Evolutionary conservation across 1,140 invertebrate genomes (phyloP).

Genomic region (Chlorops oryzae): DNA sequence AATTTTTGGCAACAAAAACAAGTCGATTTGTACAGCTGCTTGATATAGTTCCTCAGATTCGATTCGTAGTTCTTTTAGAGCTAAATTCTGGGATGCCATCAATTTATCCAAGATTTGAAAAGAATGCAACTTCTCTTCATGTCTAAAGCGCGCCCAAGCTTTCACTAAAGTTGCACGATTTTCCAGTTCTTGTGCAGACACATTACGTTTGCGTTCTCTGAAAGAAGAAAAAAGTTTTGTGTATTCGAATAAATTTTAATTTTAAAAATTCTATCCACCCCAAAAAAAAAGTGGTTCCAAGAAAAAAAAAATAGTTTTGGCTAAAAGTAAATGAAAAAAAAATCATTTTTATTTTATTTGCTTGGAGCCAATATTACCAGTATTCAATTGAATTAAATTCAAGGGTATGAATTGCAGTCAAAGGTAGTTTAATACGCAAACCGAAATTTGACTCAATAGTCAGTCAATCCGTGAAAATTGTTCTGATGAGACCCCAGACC

Average conservation of each 20-base stretch:
- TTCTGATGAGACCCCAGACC: no score
- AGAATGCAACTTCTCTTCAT: constrained; percentile 56
- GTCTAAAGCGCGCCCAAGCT: constrained; percentile 67
- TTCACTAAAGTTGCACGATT: constrained; percentile 57
- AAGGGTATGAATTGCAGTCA: no score
- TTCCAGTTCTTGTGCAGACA: constrained; percentile 50
- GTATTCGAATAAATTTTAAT: constrained; percentile 1
- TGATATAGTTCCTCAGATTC: constrained; percentile 78
- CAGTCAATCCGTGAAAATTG: no score
- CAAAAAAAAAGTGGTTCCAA: no score
- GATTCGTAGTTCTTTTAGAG: constrained; percentile 66
- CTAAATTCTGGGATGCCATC: constrained; percentile 63
- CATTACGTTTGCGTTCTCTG: constrained; percentile 53
- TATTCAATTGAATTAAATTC: no score
- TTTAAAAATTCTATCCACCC: no score
- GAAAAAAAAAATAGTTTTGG: no score
- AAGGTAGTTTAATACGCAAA: no score
- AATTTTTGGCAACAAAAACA: constrained; percentile 59
- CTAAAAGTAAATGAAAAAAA: no score
- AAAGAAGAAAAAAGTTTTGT: constrained; percentile 19
- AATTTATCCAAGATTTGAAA: constrained; percentile 63
- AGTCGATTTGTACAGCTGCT: constrained; percentile 73
- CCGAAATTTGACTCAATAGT: no score
- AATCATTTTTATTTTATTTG: no score
- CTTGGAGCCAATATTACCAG: no score